Evolutionary conservation across 2,797 vertebrate species (phyloP).

Genomic region (Zenarchopterus dispar): DNA sequence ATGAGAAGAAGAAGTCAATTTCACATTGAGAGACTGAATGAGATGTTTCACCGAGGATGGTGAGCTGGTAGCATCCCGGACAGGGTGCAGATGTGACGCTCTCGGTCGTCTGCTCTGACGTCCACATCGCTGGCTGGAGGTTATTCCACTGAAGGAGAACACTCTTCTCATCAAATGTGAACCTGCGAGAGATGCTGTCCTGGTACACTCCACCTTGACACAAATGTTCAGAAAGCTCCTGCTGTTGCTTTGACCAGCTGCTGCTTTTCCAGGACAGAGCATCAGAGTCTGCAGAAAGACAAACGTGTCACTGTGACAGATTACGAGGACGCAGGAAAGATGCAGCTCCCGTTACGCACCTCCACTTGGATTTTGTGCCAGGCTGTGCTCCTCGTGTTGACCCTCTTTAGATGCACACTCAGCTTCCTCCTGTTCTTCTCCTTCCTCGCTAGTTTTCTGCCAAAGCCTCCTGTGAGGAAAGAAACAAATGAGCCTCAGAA

Average conservation of each 20-base stretch:
- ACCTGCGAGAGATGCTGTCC: constrained; percentile 86
- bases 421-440: constrained; percentile 26
- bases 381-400: constrained; percentile 11
- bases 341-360: constrained; percentile 33
- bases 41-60: constrained; percentile 85
- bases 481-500: constrained; percentile 7
- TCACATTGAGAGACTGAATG: neutral
- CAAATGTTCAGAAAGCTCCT: constrained; percentile 79
- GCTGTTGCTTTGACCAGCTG: constrained; percentile 80
- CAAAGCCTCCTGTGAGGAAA: constrained; percentile 37
- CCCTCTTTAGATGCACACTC: constrained; percentile 23
- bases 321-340: neutral
- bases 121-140: constrained; percentile 83
- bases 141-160: constrained; percentile 82
- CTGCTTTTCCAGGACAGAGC: constrained; percentile 85
- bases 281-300: constrained; percentile 34
- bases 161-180: constrained; percentile 79
- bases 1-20: neutral
- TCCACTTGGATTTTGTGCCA: constrained; percentile 16
- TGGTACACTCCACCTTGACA: constrained; percentile 73
- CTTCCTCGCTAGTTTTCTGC: neutral
- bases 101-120: constrained; percentile 57
- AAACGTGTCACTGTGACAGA: neutral
- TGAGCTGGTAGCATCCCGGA: constrained; percentile 86
- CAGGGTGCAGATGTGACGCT: constrained; percentile 63